Evolutionary conservation across 2,113 vertebrate species (phyloP), one percentile per base, ranked within the genome.

Genomic region (Seriola aureovittata): DNA sequence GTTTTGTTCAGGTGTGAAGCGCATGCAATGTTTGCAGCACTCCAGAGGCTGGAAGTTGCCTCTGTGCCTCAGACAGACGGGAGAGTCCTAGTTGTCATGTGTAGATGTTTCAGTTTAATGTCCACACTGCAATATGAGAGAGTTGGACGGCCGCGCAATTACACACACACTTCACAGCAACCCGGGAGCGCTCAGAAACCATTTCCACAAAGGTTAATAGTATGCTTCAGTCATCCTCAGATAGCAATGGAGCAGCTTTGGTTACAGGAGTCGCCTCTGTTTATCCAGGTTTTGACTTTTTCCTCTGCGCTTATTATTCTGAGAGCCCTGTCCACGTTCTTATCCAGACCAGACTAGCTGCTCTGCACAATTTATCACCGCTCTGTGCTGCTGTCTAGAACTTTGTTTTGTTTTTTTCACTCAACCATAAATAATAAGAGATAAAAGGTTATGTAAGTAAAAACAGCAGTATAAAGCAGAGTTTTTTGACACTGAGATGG

Each of bases 161-260:
- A 44, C 14, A 66, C 59, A 66, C 59, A 34, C 62, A 36, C 60
- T 5, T 3, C 44, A n/a, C 40, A 60, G 73, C 48, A 64, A 75
- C 77, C 65, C 19, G 8, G 25, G 38, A 78, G 66, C 52, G 55
- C 72, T 73, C 52, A 40, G 23, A 25, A 77, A 66, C 58, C 58
- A 50, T 87, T 78, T 85, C 75, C 65, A 72, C 76, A 90, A 93
- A 93, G 93, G 92, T 93, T 92, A 93, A 94, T 81, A 36, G 60
- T 85, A 83, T 86, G 81, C 82, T 85, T 88, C 84, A 84, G 78
- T 89, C 78, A 82, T 88, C 80, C 36, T 71, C 63, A 80, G 44
- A 75, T 36, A 63, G 78, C 59, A 80, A 12, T 29, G 68, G 46
- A 58, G 81, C 75, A 13, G 72, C 65, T 85, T 79, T 77, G 74